phyloP scores from a whole-genome alignment of 2,113 vertebrate species.

The Poeciliopsis retropinna region DNA sequence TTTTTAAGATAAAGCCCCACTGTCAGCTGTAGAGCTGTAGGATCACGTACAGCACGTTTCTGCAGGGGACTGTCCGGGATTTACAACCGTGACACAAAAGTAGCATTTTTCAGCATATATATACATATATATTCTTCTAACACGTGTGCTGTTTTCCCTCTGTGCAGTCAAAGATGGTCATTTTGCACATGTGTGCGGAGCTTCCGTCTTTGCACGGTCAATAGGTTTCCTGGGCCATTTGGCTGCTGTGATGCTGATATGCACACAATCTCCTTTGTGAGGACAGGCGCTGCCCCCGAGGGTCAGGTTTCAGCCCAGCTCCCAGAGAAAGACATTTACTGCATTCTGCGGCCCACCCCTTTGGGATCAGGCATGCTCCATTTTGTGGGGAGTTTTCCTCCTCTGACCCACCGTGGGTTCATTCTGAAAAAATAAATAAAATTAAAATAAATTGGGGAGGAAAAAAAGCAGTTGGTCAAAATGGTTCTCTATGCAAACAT shows the following conservation, averaged over 20 bases:
- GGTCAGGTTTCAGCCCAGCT: conserved; percentile 80
- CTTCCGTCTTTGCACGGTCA: conserved; percentile 62
- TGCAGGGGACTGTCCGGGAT: not conserved
- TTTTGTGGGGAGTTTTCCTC: conserved; percentile 70
- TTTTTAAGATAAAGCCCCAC: not conserved
- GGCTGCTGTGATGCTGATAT: conserved; percentile 79
- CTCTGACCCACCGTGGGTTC: conserved; percentile 36
- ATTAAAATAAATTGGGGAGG: not conserved
- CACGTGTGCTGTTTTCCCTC: not conserved
- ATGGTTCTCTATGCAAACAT: not conserved
- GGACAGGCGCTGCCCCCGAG: conserved; percentile 79
- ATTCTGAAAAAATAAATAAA: not conserved
- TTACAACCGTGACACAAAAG: not conserved
- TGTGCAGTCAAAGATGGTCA: not conserved
- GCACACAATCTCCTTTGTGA: conserved; percentile 83
- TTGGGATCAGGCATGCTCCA: conserved; percentile 74
- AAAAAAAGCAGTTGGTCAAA: conserved; percentile 13
- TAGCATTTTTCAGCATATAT: too few relatives aligned
- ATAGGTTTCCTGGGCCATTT: conserved; percentile 66
- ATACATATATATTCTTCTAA: too few relatives aligned
- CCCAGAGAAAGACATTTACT: conserved; percentile 75
- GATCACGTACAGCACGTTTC: conserved; percentile 19
- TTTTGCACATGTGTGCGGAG: not conserved
- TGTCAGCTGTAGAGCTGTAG: not conserved
- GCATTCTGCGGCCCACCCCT: conserved; percentile 73